phyloP scores from a whole-genome alignment of 2,113 vertebrate species.

The Odobenus rosmarus region DNA sequence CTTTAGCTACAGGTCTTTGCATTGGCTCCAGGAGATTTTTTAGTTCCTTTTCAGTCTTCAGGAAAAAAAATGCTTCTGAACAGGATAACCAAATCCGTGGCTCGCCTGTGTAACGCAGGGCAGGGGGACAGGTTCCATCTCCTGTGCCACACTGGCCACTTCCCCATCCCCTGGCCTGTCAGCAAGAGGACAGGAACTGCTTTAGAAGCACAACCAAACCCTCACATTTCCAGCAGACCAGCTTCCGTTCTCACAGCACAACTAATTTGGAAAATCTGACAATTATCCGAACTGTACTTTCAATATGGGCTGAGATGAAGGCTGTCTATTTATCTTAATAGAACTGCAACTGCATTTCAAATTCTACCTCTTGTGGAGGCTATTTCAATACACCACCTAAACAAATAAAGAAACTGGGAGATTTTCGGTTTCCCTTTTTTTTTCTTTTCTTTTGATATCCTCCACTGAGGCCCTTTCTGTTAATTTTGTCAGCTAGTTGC shows the following conservation, averaged over 20 bases:
- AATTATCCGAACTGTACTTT: slow-evolving; percentile 11
- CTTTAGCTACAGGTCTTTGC: not conserved
- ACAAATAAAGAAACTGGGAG: slow-evolving; percentile 74
- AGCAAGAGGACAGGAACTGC: not conserved
- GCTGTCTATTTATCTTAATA: slow-evolving; percentile 59
- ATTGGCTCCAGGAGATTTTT: not conserved
- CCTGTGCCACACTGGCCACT: not conserved
- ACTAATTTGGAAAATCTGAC: slow-evolving; percentile 61
- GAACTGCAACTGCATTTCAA: slow-evolving; percentile 66
- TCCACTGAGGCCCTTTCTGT: slow-evolving; percentile 76
- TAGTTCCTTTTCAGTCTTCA: not conserved
- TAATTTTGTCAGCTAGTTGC: slow-evolving; percentile 84
- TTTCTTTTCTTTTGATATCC: slow-evolving; percentile 55
- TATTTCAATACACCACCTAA: slow-evolving; percentile 72
- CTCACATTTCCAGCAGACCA: not conserved
- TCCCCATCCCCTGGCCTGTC: not conserved
- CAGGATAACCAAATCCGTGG: not conserved
- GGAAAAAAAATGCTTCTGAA: not conserved
- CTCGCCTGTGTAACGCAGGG: not conserved
- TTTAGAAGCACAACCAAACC: not conserved
- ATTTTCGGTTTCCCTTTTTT: not conserved
- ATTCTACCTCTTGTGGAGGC: slow-evolving; percentile 55
- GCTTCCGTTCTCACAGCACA: not conserved
- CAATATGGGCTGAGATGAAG: not conserved
- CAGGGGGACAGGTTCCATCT: not conserved